phyloP scores from a whole-genome alignment of 2,888 invertebrate species.

The Zhengitettix transpicula region DNA sequence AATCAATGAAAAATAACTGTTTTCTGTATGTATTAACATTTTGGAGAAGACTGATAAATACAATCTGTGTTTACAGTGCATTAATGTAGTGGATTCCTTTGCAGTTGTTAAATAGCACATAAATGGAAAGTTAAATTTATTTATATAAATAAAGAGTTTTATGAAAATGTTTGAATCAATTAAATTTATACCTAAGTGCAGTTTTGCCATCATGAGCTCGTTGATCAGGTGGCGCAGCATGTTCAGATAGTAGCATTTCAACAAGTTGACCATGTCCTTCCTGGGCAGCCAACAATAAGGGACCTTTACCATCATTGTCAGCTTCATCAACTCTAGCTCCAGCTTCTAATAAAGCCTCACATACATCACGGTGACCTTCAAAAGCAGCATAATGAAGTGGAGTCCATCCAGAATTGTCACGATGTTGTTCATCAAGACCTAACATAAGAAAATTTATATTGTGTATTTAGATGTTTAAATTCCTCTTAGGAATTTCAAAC shows the following conservation, averaged over 20 bases:
- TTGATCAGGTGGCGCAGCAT: conserved; percentile 65
- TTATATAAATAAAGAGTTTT: too few species aligned
- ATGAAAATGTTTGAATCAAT: neutral
- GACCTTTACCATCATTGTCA: conserved; percentile 81
- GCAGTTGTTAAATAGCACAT: too few species aligned
- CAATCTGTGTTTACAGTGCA: too few species aligned
- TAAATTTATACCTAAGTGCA: conserved; percentile 46
- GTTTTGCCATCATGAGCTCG: conserved; percentile 83
- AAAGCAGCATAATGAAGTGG: conserved; percentile 92
- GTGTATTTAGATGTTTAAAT: neutral
- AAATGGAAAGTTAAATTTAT: too few species aligned
- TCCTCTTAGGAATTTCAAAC: too few species aligned
- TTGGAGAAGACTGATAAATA: too few species aligned
- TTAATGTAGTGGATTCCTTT: too few species aligned
- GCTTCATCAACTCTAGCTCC: conserved; percentile 63
- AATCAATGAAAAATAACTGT: too few species aligned
- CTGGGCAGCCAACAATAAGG: conserved; percentile 76
- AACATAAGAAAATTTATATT: conserved; percentile 2
- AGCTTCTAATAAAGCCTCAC: conserved; percentile 65
- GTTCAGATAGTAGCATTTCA: conserved; percentile 51
- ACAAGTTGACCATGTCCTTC: conserved; percentile 62
- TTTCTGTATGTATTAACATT: too few species aligned
- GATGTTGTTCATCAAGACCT: conserved; percentile 66
- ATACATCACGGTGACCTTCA: conserved; percentile 75
- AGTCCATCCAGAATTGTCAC: conserved; percentile 96